Conservation (phyloP, 2,797 vertebrate genomes). For the Erpetoichthys calabaricus region DNA sequence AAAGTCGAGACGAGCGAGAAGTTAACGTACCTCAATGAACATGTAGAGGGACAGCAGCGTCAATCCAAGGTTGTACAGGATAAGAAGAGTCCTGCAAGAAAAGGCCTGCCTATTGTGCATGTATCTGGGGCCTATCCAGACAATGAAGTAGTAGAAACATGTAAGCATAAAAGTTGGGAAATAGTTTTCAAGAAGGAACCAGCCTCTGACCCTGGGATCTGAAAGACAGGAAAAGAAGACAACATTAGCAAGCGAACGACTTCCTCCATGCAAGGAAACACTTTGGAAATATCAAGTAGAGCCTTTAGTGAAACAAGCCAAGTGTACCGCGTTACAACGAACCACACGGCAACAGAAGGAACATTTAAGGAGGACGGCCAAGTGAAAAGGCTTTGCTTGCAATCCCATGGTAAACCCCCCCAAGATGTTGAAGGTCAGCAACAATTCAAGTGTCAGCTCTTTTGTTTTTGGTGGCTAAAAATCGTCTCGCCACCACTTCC, state of each 20-base stretch:
- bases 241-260: neutral
- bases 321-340: neutral
- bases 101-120: slow-evolving; percentile 72
- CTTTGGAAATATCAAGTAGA: too few relatives aligned
- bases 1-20: too few relatives aligned
- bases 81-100: slow-evolving; percentile 68
- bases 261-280: neutral
- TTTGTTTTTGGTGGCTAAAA: too few relatives aligned
- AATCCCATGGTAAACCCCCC: too few relatives aligned
- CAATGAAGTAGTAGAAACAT: slow-evolving; percentile 72
- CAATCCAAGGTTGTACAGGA: slow-evolving; percentile 82
- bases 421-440: too few relatives aligned
- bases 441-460: too few relatives aligned
- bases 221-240: slow-evolving; percentile 30
- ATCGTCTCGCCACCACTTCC: too few relatives aligned
- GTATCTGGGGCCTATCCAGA: slow-evolving; percentile 88
- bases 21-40: slow-evolving; percentile 80
- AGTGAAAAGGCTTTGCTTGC: too few relatives aligned
- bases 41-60: slow-evolving; percentile 86
- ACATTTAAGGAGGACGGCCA: too few relatives aligned
- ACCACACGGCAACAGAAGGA: neutral
- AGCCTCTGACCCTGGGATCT: slow-evolving; percentile 84
- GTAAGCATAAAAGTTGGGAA: slow-evolving; percentile 74
- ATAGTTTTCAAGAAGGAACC: slow-evolving; percentile 83
- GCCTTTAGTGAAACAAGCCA: too few relatives aligned